Evolutionary conservation across 2,797 vertebrate genomes (phyloP).

Genomic region (Coluber constrictor): DNA sequence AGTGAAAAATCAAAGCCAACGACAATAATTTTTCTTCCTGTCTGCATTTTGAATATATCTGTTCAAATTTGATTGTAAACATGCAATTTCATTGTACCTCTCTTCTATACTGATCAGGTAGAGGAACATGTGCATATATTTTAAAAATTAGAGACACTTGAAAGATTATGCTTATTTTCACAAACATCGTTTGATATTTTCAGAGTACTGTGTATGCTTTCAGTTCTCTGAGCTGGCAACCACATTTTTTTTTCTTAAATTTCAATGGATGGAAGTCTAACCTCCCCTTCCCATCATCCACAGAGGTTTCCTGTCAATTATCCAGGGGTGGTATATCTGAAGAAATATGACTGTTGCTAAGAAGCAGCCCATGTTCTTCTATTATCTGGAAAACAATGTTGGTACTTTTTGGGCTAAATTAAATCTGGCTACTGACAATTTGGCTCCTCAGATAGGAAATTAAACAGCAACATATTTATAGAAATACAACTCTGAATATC

Average conservation of each 20-base stretch:
- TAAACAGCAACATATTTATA: not conserved
- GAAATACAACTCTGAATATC: not conserved
- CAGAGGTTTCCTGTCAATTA: not conserved
- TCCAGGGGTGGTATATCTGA: not conserved
- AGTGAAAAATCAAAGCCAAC: not conserved
- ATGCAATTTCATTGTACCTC: not conserved
- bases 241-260: not conserved
- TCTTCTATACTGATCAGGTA: not conserved
- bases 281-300: no score
- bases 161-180: not conserved
- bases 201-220: not conserved
- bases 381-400: not conserved
- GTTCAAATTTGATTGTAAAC: not conserved
- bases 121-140: not conserved
- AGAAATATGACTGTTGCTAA: not conserved
- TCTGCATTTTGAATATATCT: not conserved
- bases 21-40: not conserved
- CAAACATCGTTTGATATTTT: not conserved
- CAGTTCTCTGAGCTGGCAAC: not conserved
- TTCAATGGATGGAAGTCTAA: not conserved
- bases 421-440: not conserved
- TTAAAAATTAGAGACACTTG: not conserved
- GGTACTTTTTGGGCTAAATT: not conserved
- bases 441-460: not conserved
- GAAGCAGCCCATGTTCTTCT: not conserved